Base-by-base conservation (phyloP, 2,113 vertebrate species). In the Grammomys surdaster region DNA sequence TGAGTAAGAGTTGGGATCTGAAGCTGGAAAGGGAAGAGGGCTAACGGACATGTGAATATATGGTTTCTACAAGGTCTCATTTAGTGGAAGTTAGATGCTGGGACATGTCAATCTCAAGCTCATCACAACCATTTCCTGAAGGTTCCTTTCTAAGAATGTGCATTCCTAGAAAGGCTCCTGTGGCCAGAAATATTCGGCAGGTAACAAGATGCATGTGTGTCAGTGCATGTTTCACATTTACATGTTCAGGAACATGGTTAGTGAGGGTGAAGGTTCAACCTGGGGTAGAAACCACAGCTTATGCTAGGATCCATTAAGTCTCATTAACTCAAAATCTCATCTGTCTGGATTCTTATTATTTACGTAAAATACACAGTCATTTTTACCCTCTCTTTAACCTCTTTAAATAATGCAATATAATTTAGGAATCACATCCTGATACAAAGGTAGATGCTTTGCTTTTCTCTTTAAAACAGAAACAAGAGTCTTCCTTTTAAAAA, bases 351-450 rank as follows among this genome's bases (percentile, higher is more conserved):
- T 87, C 84, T 36, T 1, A 67, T 28, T 72, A 7, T 13, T 67
- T 72, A 65, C 43, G 46, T n/a, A 91, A 96, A 91, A 82, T 60
- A 13, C 56, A 80, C 31, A 16, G 1, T 17, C 26, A 5, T 75
- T 78, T 51, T 48, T 36, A 75, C 14, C 1, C 11, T 17, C 75
- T 84, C 22, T 93, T 88, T 12, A 1, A 63, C 63, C 24, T 48
- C 40, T 94, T 58, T 89, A 54, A 91, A 91, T 26, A 89, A 0
- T 5, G 36, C 3, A 80, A 54, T 58, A 89, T 5, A 75, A 40
- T 77, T 89, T 84, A 92, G 90, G 31, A 96, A 87, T 94, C 3
- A 14, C 48, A 81, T 84, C 22, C 1, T 63, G 51, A 86, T 26
- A 12, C 16, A 95, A 95, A 91, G 11, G 5, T 60, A 72, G 26